Conservation (phyloP, 1,140 invertebrate genomes). For the Calycopis cecrops region DNA sequence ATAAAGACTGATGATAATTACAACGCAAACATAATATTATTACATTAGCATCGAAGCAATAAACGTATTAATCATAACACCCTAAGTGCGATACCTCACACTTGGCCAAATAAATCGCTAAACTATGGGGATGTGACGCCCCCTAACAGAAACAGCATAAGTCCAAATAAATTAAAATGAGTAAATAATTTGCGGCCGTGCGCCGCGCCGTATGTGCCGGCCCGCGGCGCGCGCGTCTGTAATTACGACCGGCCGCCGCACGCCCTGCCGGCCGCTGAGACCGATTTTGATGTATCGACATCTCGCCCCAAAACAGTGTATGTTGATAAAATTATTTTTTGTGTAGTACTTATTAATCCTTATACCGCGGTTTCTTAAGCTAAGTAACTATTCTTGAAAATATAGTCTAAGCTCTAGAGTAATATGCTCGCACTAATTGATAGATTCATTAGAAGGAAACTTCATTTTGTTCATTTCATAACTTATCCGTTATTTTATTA, state of each 20-base stretch:
- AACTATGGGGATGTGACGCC: slow-evolving; percentile 26
- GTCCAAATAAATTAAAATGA: slow-evolving; percentile 66
- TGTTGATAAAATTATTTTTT: slow-evolving; percentile 14
- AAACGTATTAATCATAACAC: slow-evolving; percentile 32
- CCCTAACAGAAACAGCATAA: slow-evolving; percentile 29
- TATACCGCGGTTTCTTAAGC: no score
- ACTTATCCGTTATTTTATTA: no score
- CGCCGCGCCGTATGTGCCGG: slow-evolving; percentile 50
- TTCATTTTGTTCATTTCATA: no score
- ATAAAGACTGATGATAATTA: neutral
- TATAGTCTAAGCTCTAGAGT: no score
- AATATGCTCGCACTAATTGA: no score
- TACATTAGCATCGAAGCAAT: neutral
- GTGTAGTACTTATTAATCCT: neutral
- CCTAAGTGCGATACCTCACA: slow-evolving; percentile 31
- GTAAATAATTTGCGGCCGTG: slow-evolving; percentile 63
- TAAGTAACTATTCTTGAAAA: no score
- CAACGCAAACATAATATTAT: neutral
- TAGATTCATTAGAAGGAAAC: no score
- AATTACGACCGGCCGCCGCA: slow-evolving; percentile 54
- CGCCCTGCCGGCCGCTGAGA: slow-evolving; percentile 38
- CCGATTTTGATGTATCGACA: slow-evolving; percentile 62
- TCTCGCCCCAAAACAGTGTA: slow-evolving; percentile 20
- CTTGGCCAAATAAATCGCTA: slow-evolving; percentile 29
- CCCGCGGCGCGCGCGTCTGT: slow-evolving; percentile 51